These are phyloP conservation scores for Aphrocallistes beatrix DNA, from an alignment of 37 sponge, comb jelly and placozoan species.

Conservation along the genomic window DNA sequence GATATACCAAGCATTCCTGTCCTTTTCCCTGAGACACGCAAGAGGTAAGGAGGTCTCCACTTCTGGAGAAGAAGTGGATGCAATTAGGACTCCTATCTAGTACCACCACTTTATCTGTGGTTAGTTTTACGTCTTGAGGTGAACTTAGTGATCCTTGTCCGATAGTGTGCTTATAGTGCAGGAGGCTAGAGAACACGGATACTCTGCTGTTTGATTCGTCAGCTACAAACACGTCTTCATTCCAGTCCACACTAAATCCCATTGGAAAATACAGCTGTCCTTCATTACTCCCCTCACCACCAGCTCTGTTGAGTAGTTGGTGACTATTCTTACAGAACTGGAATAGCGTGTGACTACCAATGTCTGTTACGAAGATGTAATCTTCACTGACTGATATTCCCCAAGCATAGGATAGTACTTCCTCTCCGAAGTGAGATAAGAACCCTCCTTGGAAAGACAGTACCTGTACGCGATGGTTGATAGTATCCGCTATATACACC, in stretches of 20 bases:
- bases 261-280: background rate
- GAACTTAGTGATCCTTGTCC: too few species aligned
- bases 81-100: background rate
- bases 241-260: too few species aligned
- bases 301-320: background rate
- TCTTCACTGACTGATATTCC: background rate
- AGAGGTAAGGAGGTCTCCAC: background rate
- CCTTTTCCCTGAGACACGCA: background rate
- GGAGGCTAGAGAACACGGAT: too few species aligned
- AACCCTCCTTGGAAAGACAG: background rate
- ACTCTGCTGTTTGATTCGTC: too few species aligned
- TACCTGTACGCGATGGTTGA: background rate
- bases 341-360: background rate
- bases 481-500: background rate
- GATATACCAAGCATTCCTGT: background rate
- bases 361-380: too few species aligned
- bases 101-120: background rate
- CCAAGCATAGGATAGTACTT: background rate
- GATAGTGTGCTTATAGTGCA: too few species aligned
- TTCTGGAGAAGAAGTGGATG: background rate
- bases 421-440: background rate
- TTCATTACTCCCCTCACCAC: background rate
- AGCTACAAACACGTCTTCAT: background rate
- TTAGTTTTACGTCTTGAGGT: background rate
- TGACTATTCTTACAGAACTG: background rate